Evolutionary conservation across 2,113 vertebrate genomes (phyloP).

Genomic region (Datnioides undecimradiatus): DNA sequence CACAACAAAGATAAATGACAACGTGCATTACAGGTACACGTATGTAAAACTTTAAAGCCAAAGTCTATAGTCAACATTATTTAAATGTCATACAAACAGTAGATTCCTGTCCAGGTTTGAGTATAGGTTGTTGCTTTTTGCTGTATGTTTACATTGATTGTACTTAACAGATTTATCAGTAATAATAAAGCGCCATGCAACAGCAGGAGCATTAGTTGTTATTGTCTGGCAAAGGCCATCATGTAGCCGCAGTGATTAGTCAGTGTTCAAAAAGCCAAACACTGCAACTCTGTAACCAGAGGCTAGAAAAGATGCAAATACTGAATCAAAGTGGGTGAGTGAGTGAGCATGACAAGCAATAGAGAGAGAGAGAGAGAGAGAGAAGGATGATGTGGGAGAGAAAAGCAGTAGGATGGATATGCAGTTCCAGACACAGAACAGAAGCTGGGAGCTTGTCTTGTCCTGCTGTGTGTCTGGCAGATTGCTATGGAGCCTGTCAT

Average conservation of each 20-base stretch:
- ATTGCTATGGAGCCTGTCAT: conserved; percentile 84
- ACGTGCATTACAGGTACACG: not conserved
- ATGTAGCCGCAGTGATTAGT: not conserved
- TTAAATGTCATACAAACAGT: not conserved
- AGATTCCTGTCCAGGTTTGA: not conserved
- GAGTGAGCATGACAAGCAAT: not conserved
- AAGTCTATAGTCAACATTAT: not conserved
- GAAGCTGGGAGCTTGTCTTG: conserved; percentile 78
- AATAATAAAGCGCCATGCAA: not conserved
- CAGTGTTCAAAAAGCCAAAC: conserved; percentile 20
- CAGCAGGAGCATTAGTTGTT: not conserved
- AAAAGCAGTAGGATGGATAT: conserved; percentile 67
- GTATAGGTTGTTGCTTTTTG: not conserved
- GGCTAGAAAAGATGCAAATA: conserved; percentile 44
- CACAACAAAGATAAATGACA: not conserved
- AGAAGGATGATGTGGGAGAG: conserved; percentile 47
- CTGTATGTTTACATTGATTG: not conserved
- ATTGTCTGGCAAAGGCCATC: not conserved
- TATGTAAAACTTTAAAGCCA: not conserved
- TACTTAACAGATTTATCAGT: not conserved
- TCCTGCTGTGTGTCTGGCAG: conserved; percentile 82
- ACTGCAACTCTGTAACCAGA: conserved; percentile 9
- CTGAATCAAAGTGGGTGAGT: not conserved
- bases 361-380: not conserved
- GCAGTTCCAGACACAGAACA: conserved; percentile 64